Percentiles rank a stretch among this genome's conserved stretches.
phyloP scores from a whole-genome alignment of 2,888 invertebrate genomes.

The Aporophyla nigra region DNA sequence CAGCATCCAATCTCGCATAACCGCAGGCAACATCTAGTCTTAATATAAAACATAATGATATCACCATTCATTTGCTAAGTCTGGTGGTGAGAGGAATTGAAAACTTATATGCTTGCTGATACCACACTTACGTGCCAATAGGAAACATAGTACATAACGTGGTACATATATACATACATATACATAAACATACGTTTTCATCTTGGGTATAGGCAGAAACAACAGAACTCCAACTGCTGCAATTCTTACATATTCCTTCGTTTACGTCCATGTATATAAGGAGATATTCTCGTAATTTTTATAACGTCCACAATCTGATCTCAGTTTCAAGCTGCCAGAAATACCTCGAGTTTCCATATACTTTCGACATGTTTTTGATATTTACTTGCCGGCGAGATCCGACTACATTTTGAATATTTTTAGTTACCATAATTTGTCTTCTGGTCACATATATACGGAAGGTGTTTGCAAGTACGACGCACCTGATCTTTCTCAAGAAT shows the following conservation, averaged over 20 bases:
- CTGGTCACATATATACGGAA: not conserved
- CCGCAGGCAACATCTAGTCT: no score
- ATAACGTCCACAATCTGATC: no score
- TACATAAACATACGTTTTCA: not conserved
- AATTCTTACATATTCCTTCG: not conserved
- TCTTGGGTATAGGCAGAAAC: not conserved
- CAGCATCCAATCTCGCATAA: no score
- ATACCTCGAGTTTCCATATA: no score
- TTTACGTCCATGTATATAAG: no score
- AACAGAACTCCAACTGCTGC: not conserved
- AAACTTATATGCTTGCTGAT: not conserved
- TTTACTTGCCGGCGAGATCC: no score
- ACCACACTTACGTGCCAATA: not conserved
- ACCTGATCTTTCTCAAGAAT: not conserved
- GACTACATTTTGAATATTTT: no score
- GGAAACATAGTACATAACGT: not conserved
- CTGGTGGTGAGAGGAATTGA: not conserved
- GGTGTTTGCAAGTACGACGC: not conserved
- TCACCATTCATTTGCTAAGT: not conserved
- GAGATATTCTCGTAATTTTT: no score
- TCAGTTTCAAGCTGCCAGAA: no score
- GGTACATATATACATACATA: not conserved
- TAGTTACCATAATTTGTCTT: not conserved
- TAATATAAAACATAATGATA: no score
- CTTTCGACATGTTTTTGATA: no score